Conservation (phyloP, 2,797 vertebrate species). For the Salarias fasciatus region DNA sequence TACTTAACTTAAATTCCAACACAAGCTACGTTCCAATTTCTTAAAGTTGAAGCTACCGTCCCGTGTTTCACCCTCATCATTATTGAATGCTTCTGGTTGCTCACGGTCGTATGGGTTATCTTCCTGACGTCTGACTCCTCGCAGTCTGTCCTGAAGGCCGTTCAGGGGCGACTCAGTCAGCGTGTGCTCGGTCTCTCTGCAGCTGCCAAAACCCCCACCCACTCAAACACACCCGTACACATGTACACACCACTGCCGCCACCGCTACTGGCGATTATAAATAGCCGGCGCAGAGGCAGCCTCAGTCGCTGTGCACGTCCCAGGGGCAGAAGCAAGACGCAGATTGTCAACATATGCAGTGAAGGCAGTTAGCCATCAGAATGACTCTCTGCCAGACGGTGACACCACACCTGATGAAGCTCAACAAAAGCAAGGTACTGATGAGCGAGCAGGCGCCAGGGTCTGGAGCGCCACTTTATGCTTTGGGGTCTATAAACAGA, state of each 20-base stretch:
- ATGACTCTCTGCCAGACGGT: conserved; percentile 77
- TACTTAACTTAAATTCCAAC: neutral
- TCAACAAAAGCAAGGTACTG: conserved; percentile 83
- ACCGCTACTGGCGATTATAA: conserved; percentile 77
- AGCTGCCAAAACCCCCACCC: conserved; percentile 75
- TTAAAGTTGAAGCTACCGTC: too few species aligned
- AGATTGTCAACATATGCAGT: conserved; percentile 68
- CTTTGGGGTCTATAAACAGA: conserved; percentile 65
- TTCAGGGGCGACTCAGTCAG: conserved; percentile 42
- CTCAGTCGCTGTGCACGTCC: conserved; percentile 52
- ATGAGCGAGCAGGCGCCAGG: conserved; percentile 24
- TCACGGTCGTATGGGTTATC: conserved; percentile 27
- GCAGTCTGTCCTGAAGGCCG: conserved; percentile 54
- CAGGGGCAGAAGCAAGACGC: conserved; percentile 55
- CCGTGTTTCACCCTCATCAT: conserved; percentile 5
- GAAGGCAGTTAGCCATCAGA: conserved; percentile 68
- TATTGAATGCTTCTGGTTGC: conserved; percentile 7
- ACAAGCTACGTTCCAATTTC: neutral
- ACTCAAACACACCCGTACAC: conserved; percentile 33
- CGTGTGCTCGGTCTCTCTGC: conserved; percentile 58
- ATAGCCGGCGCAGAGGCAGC: conserved; percentile 70
- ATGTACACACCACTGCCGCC: conserved; percentile 56
- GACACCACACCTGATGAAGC: conserved; percentile 79
- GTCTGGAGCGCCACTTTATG: conserved; percentile 33
- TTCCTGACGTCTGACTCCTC: conserved; percentile 40